Evolutionary conservation across 2,888 invertebrate species (phyloP).

Genomic region (Epiblema foenella): DNA sequence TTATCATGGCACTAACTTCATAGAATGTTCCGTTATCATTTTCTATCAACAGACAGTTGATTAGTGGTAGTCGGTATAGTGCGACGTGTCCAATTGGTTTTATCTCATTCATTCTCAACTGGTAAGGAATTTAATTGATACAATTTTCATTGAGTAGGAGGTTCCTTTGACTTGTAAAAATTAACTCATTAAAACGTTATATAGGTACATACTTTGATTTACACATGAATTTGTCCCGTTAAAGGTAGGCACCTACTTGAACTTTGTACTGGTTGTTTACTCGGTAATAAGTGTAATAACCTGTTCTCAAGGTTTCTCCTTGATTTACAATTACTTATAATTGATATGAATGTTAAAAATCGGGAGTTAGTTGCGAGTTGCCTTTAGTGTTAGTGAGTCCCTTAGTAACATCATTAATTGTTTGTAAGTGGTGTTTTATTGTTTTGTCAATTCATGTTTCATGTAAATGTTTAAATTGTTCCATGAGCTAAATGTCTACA

Average conservation of each 20-base stretch:
- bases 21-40: slow-evolving; percentile 27
- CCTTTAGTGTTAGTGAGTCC: slow-evolving; percentile 10
- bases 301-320: slow-evolving; percentile 43
- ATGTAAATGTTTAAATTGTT: not conserved
- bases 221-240: not conserved
- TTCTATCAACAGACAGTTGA: slow-evolving; percentile 36
- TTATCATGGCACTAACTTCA: slow-evolving; percentile 14
- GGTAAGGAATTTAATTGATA: slow-evolving; percentile 31
- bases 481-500: not conserved
- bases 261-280: slow-evolving; percentile 44
- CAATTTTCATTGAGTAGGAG: not conserved
- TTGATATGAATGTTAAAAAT: slow-evolving; percentile 30
- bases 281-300: slow-evolving; percentile 34
- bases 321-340: slow-evolving; percentile 43
- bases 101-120: not conserved
- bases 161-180: not conserved
- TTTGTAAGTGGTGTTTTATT: slow-evolving; percentile 10
- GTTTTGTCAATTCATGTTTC: not conserved
- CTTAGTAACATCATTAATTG: not conserved
- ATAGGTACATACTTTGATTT: not conserved
- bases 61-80: slow-evolving; percentile 28
- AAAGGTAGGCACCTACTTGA: slow-evolving; percentile 21
- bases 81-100: slow-evolving; percentile 37
- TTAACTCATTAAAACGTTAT: not conserved
- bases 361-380: slow-evolving; percentile 14